Evolutionary conservation across 2,113 vertebrate species (phyloP), one percentile per base, ranked within the genome.

Genomic region (Coreoperca whiteheadi): DNA sequence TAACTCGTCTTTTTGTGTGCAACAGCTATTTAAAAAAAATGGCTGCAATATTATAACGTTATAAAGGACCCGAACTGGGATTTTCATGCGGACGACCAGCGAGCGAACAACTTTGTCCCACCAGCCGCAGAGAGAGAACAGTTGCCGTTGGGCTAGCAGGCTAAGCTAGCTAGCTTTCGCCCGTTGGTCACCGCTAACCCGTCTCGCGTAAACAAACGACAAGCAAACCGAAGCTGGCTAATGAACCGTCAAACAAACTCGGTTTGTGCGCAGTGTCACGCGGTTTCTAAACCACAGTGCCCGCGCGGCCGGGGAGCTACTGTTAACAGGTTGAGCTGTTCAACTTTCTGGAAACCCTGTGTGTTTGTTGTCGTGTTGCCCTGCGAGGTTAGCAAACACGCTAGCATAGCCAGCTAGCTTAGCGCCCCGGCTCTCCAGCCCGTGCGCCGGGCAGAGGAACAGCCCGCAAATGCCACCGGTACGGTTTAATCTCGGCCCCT

Each of bases 261-360:
- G 1, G 20, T 57, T 43, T 61, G 2, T 2, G 12, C 4, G 15
- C 10, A 30, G 28, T 3, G 25, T 0, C 4, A 1, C 1, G 0
- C 1, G 1, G 2, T 23, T 43, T 28, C 37, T 23, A 2, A 25
- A 21, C 5, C 2, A 0, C 1, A 0, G 0, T 4, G 0, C 15
- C 6, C 0, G 15, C 1, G 1, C 0, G 2, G 14, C 48, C 9
- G 23, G 21, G 4, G 23, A n/a, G 65, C 64, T 28, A 0, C 6
- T n/a, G 32, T 41, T 39, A 66, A 8, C 70, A n/a, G 30, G 59
- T 39, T 37, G 28, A 8, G 68, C 76, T 21, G 12, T 48, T 51
- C 70, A 94, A 94, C 91, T 93, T 91, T 87, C 65, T 86, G 76
- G 28, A 74, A 73, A 64, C 1, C 46, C 63, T 56, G 48, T 23